These are phyloP conservation scores for Hipparchia semele DNA, from an alignment of 2,888 invertebrate genomes.

Conservation along the genomic window DNA sequence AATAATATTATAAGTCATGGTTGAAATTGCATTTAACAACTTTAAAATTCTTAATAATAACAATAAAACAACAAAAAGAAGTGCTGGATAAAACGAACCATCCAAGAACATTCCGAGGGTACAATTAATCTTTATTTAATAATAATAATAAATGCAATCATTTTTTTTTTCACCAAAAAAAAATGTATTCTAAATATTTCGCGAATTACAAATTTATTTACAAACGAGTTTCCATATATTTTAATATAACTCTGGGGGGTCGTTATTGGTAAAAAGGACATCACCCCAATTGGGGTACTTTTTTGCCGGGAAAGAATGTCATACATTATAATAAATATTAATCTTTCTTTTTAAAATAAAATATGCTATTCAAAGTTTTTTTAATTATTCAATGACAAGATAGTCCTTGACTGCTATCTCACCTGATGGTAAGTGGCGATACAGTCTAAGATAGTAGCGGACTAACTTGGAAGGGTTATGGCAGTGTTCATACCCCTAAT, in stretches of 20 bases:
- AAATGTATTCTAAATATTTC: constrained; percentile 62
- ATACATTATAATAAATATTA: not conserved
- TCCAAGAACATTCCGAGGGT: constrained; percentile 75
- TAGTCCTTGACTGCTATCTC: too few species aligned
- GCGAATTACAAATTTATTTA: constrained; percentile 78
- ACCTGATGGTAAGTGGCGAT: too few species aligned
- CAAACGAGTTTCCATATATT: constrained; percentile 52
- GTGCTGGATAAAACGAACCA: constrained; percentile 73
- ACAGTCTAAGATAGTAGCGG: too few species aligned
- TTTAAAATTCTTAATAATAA: constrained; percentile 81
- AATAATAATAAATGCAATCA: constrained; percentile 73
- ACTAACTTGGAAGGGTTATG: too few species aligned
- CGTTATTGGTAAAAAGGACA: constrained; percentile 52
- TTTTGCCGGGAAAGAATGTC: not conserved
- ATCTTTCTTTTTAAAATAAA: too few species aligned
- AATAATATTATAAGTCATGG: constrained; percentile 30
- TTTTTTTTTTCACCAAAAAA: constrained; percentile 67
- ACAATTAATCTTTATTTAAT: constrained; percentile 56
- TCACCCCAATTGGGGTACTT: not conserved
- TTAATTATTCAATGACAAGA: too few species aligned
- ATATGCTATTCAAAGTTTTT: too few species aligned
- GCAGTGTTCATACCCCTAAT: too few species aligned
- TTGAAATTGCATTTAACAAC: constrained; percentile 75
- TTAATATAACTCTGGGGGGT: constrained; percentile 50
- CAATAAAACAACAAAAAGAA: constrained; percentile 80